Evolutionary conservation across 2,797 vertebrate genomes (phyloP), one percentile per base, ranked within the genome.

Genomic region (Anabas testudineus): DNA sequence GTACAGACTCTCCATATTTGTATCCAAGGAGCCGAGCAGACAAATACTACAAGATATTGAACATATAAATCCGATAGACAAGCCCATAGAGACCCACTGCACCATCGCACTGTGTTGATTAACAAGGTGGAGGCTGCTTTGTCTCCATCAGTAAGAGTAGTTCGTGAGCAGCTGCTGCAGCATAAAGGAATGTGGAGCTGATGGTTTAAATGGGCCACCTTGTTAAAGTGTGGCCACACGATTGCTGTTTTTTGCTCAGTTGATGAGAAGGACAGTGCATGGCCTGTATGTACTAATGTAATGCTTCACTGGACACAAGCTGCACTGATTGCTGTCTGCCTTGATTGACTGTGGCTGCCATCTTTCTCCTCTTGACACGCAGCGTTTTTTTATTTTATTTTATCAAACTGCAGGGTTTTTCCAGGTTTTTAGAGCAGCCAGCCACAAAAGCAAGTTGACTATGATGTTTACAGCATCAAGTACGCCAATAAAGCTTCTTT

Each of bases 321-420:
- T 39, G 59, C 74, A 22, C 65, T 70, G 53, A 78, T 74, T 58
- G 1, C 76, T 36, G 45, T 76, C 62, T 65, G 67, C 67, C 58
- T 68, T 79, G 76, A 90, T 81, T 72, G 68, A 86, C 84, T 2
- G 18, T 18, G 19, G 19, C 32, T 45, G 58, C 83, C 77, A 32
- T 69, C 32, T 18, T 56, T 74, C 67, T 32, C 36, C 34, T 34
- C 43, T 60, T 19, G 48, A 59, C 4, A 21, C 42, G 59, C 42
- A 30, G 21, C 9, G n/a, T n/a, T n/a, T n/a, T n/a, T n/a, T n/a
- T n/a, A n/a, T n/a, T n/a, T n/a, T n/a, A 71, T 66, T 72, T 58
- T 64, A 57, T 69, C 60, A 67, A 74, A 47, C 34, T 58, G 16
- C 30, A 26, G 8, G 54, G 39, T 45, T 12, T 16, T 18, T 42